Evolutionary conservation across 2,888 invertebrate genomes (phyloP), one percentile per base, ranked within the genome.

Genomic region (Cerceris rybyensis): DNA sequence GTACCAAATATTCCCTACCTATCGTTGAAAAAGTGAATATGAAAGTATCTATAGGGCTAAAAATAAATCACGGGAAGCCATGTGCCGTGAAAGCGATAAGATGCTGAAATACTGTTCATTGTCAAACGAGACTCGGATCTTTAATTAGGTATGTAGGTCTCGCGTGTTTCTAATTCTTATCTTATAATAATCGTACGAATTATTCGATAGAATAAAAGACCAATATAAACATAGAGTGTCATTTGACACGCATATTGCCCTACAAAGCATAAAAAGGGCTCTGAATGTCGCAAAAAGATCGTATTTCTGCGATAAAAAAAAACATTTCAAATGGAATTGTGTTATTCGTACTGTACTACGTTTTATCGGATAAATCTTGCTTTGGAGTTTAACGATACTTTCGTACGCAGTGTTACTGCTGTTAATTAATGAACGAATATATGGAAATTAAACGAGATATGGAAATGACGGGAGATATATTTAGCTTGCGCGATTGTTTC

Each of bases 121-220:
- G 54, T 5, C 54, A 17, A 7, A 55, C 17, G 11, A 6, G 17
- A 55, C 17, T 55, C 17, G 7, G 54, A 55, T 55, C 8, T 55
- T 55, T 17, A 55, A 55, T 55, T 16, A 17, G 54, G 54, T 55
- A 55, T 55, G 16, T 55, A 55, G 54, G 54, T 13, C 54, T 7
- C 17, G 16, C 54, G 54, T 55, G 54, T 17, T 55, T 55, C 11
- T 7, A 55, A 55, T 17, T 17, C 17, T 17, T 55, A 16, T 55
- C 17, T 17, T 55, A 16, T 55, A 6, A 17, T 55, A 17, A 2
- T 55, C 7, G 54, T 55, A 55, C 54, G n/a, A n/a, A n/a, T n/a
- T n/a, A n/a, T n/a, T n/a, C n/a, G 17, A 8, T 13, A 13, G 8
- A 55, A 7, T 55, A 17, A 7, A 8, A 55, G 17, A 13, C 17